Conservation (phyloP, 2,888 invertebrate species). For the Philhelius pedissequus region DNA sequence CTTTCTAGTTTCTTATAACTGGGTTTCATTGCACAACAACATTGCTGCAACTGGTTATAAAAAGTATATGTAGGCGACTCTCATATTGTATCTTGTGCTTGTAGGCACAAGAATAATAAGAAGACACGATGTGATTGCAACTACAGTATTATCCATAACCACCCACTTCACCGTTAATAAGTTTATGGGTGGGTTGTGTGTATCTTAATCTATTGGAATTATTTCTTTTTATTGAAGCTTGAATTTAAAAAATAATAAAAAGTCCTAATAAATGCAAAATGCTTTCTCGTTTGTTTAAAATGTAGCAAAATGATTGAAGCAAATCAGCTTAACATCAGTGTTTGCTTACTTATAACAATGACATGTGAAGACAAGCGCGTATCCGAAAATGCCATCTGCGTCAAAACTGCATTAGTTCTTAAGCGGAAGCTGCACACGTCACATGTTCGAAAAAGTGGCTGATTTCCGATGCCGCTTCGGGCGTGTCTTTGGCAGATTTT, state of each 20-base stretch:
- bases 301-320: no score
- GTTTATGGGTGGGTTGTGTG: neutral
- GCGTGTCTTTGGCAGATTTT: no score
- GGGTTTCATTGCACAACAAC: conserved; percentile 10
- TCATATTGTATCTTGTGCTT: conserved; percentile 13
- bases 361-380: no score
- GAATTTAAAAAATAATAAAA: neutral
- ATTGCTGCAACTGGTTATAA: conserved; percentile 41
- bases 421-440: no score
- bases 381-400: no score
- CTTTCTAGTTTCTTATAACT: conserved; percentile 22
- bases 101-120: conserved; percentile 12
- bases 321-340: no score
- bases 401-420: no score
- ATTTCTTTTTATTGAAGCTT: neutral
- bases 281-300: no score
- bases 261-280: no score
- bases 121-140: conserved; percentile 30
- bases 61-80: conserved; percentile 49
- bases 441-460: no score
- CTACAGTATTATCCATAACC: conserved; percentile 48
- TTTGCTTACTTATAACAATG: no score
- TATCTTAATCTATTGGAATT: conserved; percentile 2
- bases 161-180: conserved; percentile 51
- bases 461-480: no score